phyloP scores from a whole-genome alignment of 2,888 invertebrate genomes.

The Mycogona germanica region DNA sequence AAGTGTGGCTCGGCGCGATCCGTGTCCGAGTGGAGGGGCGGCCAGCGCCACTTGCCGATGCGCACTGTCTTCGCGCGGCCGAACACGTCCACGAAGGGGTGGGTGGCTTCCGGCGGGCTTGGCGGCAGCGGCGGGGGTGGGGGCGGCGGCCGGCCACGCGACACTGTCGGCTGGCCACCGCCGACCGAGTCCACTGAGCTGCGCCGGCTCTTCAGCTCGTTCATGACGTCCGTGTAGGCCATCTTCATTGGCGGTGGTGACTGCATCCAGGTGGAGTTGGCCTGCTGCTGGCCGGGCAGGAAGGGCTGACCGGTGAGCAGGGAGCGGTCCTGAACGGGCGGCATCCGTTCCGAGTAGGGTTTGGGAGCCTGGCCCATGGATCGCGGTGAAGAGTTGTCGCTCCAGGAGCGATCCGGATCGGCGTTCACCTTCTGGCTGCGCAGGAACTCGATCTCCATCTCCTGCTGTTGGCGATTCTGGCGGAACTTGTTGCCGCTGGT shows the following conservation, averaged over 20 bases:
- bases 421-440: constrained; percentile 4
- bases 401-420: constrained; percentile 14
- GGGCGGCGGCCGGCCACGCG: constrained; percentile 24
- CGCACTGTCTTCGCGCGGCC: constrained; percentile 88
- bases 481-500: constrained; percentile 3
- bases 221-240: constrained; percentile 41
- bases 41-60: constrained; percentile 92
- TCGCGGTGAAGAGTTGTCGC: constrained; percentile 12
- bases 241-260: constrained; percentile 13
- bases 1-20: constrained; percentile 30
- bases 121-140: constrained; percentile 66
- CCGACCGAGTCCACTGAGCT: constrained; percentile 19
- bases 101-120: constrained; percentile 72
- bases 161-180: constrained; percentile 14
- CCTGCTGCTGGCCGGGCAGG: background rate
- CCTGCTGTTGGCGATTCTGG: background rate
- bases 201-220: constrained; percentile 32
- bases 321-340: constrained; percentile 6
- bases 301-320: background rate
- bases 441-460: background rate
- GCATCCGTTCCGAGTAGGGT: constrained; percentile 6
- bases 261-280: background rate
- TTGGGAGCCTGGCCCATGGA: background rate
- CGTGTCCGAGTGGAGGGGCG: constrained; percentile 61
- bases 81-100: constrained; percentile 79